phyloP scores from a whole-genome alignment of 2,113 vertebrate genomes.

The Lethenteron reissneri region DNA sequence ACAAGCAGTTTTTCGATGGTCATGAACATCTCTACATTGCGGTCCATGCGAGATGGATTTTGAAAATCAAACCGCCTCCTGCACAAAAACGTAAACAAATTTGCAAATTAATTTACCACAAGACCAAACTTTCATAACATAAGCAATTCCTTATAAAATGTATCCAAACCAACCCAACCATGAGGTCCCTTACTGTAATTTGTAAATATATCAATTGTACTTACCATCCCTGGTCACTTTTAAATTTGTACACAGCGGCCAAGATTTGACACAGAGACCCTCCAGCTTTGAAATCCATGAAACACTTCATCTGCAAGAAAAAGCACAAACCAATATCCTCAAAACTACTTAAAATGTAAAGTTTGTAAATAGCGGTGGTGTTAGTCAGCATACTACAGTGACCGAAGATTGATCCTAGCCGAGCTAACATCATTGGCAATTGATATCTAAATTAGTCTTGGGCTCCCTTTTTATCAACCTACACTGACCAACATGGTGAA shows the following conservation, averaged over 20 bases:
- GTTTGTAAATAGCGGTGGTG: no score
- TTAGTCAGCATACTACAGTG: no score
- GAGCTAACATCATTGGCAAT: no score
- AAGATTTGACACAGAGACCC: conserved; percentile 82
- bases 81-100: conserved; percentile 12
- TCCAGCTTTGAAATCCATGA: conserved; percentile 89
- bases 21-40: conserved; percentile 97
- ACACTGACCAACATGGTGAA: no score
- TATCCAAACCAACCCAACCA: no score
- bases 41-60: conserved; percentile 90
- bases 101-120: no score
- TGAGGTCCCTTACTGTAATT: no score
- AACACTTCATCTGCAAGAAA: conserved; percentile 62
- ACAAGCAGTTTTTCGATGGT: conserved; percentile 86
- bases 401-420: no score
- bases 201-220: conserved; percentile 10
- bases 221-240: conserved; percentile 98
- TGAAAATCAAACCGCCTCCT: conserved; percentile 98
- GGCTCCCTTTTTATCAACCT: no score
- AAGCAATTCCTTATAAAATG: not conserved
- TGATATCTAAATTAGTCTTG: no score
- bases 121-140: not conserved
- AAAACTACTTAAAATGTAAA: no score
- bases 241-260: conserved; percentile 93
- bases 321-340: not conserved